Base-by-base conservation (phyloP, 2,113 vertebrate genomes). In the Bubo blakistoni region DNA sequence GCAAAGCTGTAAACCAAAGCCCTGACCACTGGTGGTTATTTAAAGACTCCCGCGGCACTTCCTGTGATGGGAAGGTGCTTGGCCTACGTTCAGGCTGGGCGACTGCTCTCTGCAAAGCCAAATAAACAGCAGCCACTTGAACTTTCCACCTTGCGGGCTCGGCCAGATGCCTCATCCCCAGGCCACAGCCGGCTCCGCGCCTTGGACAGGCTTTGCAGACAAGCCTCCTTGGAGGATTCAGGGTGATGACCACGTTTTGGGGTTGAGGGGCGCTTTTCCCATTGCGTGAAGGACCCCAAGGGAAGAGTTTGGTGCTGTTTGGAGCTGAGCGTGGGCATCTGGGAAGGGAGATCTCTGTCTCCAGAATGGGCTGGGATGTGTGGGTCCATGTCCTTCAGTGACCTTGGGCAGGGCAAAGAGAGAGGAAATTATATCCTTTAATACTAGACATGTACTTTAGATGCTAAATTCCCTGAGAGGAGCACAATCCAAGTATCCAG, bases 101-200 rank as follows among this genome's bases (percentile, higher is more conserved):
- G 4, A 91, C 92, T 94, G 90, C 94, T 96, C 70, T 54, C 86
- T 87, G 77, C 65, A 95, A 93, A 96, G 57, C 73, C 94, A 96
- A 97, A 96, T 94, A 97, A 96, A 97, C 84, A 95, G 54, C 87
- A 87, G 24, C 77, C 94, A 94, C 88, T 94, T 97, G 88, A 97
- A 92, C 96, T 97, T 97, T 94, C 88, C 95, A 96, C 97, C 92
- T 86, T 89, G 49, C 2, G 1, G 77, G 49, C 78, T 94, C 26
- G 0, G 61, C 73, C 26, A 4, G 46, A 73, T 86, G 79, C 76
- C 40, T 89, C 13, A 1, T 90, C 49, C 44, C n/a, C 0, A 0
- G 21, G 38, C 81, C 27, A 2, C 1, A 4, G 36, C 32, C 0
- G 0, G 34, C 21, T 13, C 58, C 0, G 0, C 0, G 9, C 78